phyloP scores from a whole-genome alignment of 2,888 invertebrate species.

The Oligia strigilis region DNA sequence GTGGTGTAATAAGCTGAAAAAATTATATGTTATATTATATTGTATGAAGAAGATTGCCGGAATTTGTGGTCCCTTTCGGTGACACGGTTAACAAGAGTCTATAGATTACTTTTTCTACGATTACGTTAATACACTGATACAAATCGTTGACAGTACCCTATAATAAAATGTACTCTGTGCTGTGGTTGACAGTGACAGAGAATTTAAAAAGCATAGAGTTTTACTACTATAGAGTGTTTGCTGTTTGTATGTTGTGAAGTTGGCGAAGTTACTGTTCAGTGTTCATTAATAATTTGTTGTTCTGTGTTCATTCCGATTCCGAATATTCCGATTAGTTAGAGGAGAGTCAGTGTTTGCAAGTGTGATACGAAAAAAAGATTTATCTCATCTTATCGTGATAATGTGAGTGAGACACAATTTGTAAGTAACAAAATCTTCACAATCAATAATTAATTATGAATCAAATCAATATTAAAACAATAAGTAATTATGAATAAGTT shows the following conservation, averaged over 20 bases:
- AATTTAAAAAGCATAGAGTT: slow-evolving; percentile 20
- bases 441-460: background rate
- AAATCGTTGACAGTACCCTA: too few relatives aligned
- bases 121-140: too few relatives aligned
- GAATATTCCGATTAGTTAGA: background rate
- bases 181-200: too few relatives aligned
- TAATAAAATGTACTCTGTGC: too few relatives aligned
- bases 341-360: slow-evolving; percentile 1
- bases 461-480: background rate
- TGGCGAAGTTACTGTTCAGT: slow-evolving; percentile 11
- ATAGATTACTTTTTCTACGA: too few relatives aligned
- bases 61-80: too few relatives aligned
- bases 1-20: too few relatives aligned
- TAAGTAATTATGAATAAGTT: background rate
- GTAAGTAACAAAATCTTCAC: background rate
- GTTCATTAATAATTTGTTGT: background rate
- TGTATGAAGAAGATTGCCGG: too few relatives aligned
- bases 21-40: too few relatives aligned
- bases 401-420: slow-evolving; percentile 4
- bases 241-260: slow-evolving; percentile 14
- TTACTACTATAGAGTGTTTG: slow-evolving; percentile 2
- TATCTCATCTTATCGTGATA: slow-evolving; percentile 8
- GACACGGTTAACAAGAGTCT: too few relatives aligned
- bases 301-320: background rate
- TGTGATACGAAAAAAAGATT: background rate